Conservation (phyloP, 1,140 invertebrate species). For the Trissolcus basalis region DNA sequence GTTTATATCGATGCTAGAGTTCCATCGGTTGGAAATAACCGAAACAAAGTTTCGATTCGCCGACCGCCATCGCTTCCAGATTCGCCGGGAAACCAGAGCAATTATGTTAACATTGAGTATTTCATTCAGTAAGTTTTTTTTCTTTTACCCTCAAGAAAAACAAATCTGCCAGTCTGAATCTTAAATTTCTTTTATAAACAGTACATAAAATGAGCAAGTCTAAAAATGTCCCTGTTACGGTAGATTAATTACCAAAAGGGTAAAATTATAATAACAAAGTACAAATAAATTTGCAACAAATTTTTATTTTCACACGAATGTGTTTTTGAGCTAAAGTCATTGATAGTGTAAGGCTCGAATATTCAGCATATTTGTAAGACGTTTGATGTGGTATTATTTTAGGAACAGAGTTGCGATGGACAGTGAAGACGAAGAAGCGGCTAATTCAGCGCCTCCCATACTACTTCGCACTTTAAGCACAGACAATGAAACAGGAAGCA, state of each 20-base stretch:
- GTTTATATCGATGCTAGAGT: slow-evolving; percentile 83
- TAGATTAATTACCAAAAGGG: too few relatives aligned
- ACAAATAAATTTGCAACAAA: too few relatives aligned
- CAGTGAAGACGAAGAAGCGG: slow-evolving; percentile 73
- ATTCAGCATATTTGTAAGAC: slow-evolving; percentile 39
- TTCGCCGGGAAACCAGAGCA: slow-evolving; percentile 84
- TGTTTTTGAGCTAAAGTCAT: neutral
- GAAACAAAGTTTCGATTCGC: slow-evolving; percentile 64
- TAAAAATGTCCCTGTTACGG: too few relatives aligned
- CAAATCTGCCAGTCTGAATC: too few relatives aligned
- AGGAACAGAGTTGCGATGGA: slow-evolving; percentile 73
- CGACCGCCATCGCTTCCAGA: slow-evolving; percentile 80
- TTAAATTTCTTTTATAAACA: too few relatives aligned
- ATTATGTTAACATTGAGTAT: slow-evolving; percentile 94
- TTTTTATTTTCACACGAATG: too few relatives aligned
- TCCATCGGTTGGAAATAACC: slow-evolving; percentile 67
- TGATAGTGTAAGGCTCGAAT: slow-evolving; percentile 16
- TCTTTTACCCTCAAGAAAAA: too few relatives aligned
- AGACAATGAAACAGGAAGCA: slow-evolving; percentile 74
- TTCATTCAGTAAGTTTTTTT: slow-evolving; percentile 88
- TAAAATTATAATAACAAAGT: too few relatives aligned
- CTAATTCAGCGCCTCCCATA: slow-evolving; percentile 72
- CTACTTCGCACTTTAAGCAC: slow-evolving; percentile 72
- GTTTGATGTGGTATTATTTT: slow-evolving; percentile 55
- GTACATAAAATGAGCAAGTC: too few relatives aligned